Conservation (phyloP, 2,888 invertebrate genomes). For the Lymantria monacha region DNA sequence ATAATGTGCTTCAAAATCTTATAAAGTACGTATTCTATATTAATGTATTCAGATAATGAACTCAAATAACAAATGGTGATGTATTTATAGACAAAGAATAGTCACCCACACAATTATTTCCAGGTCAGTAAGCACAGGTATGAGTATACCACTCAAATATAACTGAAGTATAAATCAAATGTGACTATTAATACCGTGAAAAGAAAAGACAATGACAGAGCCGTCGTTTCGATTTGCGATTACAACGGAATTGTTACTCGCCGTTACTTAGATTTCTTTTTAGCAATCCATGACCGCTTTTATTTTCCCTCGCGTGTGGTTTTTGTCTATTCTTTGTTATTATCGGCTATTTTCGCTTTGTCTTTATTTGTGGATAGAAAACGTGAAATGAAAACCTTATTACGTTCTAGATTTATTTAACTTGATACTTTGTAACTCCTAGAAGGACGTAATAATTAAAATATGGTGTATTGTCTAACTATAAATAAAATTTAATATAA, state of each 20-base stretch:
- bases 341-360: constrained; percentile 8
- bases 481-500: too few relatives aligned
- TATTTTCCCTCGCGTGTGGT: constrained; percentile 23
- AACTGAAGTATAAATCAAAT: background rate
- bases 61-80: too few relatives aligned
- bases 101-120: too few relatives aligned
- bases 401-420: background rate
- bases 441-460: too few relatives aligned
- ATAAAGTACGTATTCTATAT: too few relatives aligned
- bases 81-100: too few relatives aligned
- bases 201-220: constrained; percentile 5
- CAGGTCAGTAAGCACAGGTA: too few relatives aligned
- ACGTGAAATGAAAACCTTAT: background rate
- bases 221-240: constrained; percentile 44
- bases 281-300: constrained; percentile 22
- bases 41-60: too few relatives aligned
- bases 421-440: background rate
- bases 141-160: background rate
- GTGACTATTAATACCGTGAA: background rate
- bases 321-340: constrained; percentile 15
- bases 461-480: too few relatives aligned
- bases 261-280: constrained; percentile 42
- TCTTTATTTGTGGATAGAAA: background rate
- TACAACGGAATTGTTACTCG: constrained; percentile 21
- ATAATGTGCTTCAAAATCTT: too few relatives aligned